Conservation (phyloP, 2,888 invertebrate genomes). For the Pyrochroa serraticornis region DNA sequence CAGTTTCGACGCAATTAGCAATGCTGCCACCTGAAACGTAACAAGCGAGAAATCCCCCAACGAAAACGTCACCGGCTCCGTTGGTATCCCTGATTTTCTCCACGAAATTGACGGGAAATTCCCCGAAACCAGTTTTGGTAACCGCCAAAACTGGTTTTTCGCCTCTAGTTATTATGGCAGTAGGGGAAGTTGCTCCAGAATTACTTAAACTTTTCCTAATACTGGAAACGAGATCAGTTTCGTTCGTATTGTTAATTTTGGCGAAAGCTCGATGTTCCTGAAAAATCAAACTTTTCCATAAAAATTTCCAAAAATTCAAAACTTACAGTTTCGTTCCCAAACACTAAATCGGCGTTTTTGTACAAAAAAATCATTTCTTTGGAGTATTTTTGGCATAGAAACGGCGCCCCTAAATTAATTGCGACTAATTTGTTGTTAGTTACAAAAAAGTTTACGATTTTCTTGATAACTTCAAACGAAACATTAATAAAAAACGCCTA, state of each 20-base stretch:
- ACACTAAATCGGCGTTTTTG: slow-evolving; percentile 35
- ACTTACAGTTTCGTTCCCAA: slow-evolving; percentile 44
- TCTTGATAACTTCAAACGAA: slow-evolving; percentile 29
- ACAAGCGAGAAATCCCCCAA: slow-evolving; percentile 40
- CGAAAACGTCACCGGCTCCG: slow-evolving; percentile 47
- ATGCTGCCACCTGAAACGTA: slow-evolving; percentile 27
- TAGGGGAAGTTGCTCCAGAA: slow-evolving; percentile 14
- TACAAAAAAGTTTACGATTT: slow-evolving; percentile 28
- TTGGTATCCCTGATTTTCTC: slow-evolving; percentile 38
- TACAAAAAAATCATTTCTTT: slow-evolving; percentile 35
- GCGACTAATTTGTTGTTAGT: slow-evolving; percentile 33
- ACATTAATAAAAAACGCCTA: slow-evolving; percentile 43
- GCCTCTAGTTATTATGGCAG: slow-evolving; percentile 40
- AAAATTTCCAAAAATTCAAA: neutral
- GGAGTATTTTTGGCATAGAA: slow-evolving; percentile 31
- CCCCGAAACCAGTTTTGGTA: neutral
- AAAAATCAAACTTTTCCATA: slow-evolving; percentile 16
- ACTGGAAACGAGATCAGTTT: slow-evolving; percentile 1
- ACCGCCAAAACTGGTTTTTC: slow-evolving; percentile 31
- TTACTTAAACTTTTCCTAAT: slow-evolving; percentile 10
- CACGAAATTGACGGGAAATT: slow-evolving; percentile 27
- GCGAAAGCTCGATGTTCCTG: slow-evolving; percentile 40
- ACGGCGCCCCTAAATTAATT: slow-evolving; percentile 42
- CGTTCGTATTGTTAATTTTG: slow-evolving; percentile 13
- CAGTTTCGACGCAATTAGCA: slow-evolving; percentile 33